Conservation (phyloP, 2,888 invertebrate species). For the Agrotis segetum region DNA sequence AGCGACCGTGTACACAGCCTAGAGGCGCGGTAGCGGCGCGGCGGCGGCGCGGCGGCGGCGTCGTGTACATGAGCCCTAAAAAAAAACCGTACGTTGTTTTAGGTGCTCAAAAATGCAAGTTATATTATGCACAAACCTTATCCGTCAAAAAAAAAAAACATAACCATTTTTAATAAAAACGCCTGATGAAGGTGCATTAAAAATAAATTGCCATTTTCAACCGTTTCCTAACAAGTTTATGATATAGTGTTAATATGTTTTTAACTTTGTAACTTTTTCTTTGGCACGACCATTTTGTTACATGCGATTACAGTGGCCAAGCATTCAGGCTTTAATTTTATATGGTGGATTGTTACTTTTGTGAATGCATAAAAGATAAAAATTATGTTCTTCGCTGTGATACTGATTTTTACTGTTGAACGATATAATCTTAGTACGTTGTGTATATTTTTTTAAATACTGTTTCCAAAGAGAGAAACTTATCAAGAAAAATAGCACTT, state of each 20-base stretch:
- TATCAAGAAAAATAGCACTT: no score
- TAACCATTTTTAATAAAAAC: conserved; percentile 43
- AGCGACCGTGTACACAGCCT: no score
- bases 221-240: conserved; percentile 48
- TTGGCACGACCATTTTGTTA: conserved; percentile 23
- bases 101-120: background rate
- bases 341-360: background rate
- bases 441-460: no score
- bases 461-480: no score
- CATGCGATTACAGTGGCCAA: conserved; percentile 35
- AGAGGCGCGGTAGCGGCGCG: no score
- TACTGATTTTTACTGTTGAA: no score
- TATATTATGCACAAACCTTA: conserved; percentile 24
- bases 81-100: background rate
- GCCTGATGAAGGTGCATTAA: conserved; percentile 43
- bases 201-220: conserved; percentile 49
- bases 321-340: background rate
- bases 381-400: no score
- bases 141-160: conserved; percentile 28
- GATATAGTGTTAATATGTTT: conserved; percentile 44
- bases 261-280: conserved; percentile 19
- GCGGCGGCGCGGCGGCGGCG: no score
- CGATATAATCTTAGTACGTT: no score
- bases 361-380: background rate
- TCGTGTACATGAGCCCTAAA: no score